phyloP scores from a whole-genome alignment of 1,140 invertebrate genomes.

The Rhopalosiphum padi region DNA sequence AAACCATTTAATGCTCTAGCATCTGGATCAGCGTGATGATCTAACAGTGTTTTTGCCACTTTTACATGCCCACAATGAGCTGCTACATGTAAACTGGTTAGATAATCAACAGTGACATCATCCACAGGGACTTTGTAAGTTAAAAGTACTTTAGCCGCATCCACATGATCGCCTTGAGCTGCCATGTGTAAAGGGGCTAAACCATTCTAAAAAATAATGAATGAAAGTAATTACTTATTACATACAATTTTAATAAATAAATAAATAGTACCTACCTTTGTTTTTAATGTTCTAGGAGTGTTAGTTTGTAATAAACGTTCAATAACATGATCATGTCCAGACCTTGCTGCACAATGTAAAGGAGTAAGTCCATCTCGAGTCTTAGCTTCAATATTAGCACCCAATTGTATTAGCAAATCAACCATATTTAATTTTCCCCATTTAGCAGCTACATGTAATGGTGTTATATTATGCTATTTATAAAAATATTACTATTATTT shows the following conservation, averaged over 20 bases:
- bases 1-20: slow-evolving; percentile 97
- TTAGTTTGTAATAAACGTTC: slow-evolving; percentile 89
- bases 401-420: slow-evolving; percentile 80
- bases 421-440: slow-evolving; percentile 97
- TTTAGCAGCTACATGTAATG: slow-evolving; percentile 93
- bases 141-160: slow-evolving; percentile 89
- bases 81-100: slow-evolving; percentile 97
- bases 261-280: slow-evolving; percentile 82
- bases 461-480: slow-evolving; percentile 83
- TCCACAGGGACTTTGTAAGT: slow-evolving; percentile 95
- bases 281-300: slow-evolving; percentile 94
- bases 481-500: slow-evolving; percentile 53
- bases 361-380: slow-evolving; percentile 95
- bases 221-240: not conserved
- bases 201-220: slow-evolving; percentile 74
- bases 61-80: slow-evolving; percentile 91
- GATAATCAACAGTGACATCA: slow-evolving; percentile 96
- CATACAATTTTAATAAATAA: not conserved
- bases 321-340: slow-evolving; percentile 95
- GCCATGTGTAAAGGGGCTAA: slow-evolving; percentile 91
- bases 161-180: slow-evolving; percentile 95
- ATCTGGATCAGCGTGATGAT: slow-evolving; percentile 94
- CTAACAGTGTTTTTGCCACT: slow-evolving; percentile 93
- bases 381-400: slow-evolving; percentile 92
- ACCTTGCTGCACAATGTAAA: slow-evolving; percentile 89